Conservation (phyloP, 2,113 vertebrate species). For the Rhodinocichla rosea region DNA sequence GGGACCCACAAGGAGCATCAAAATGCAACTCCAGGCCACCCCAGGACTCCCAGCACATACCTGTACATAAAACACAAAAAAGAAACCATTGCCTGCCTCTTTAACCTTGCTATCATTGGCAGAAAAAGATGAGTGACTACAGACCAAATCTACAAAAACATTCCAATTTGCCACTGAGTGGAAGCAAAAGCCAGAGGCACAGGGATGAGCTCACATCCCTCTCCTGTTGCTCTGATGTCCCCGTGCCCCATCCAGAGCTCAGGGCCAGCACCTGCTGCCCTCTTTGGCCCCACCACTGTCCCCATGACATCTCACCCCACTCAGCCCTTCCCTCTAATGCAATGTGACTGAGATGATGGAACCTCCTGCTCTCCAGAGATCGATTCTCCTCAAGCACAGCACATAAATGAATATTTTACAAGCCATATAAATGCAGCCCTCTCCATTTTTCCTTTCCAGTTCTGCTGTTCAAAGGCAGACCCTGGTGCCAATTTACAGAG, state of each 20-base stretch:
- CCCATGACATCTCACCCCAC: not conserved
- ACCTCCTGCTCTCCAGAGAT: conserved; percentile 23
- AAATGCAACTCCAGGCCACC: not conserved
- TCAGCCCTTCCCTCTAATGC: not conserved
- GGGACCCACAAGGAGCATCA: not conserved
- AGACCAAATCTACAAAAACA: not conserved
- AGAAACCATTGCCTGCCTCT: not conserved
- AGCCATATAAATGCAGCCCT: conserved; percentile 12
- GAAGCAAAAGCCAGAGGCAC: not conserved
- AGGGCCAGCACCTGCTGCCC: not conserved
- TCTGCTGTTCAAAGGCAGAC: not conserved
- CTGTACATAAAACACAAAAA: not conserved
- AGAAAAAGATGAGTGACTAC: not conserved
- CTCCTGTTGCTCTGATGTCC: not conserved
- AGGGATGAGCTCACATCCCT: rapidly evolving
- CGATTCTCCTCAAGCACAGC: not conserved
- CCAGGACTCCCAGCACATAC: not conserved
- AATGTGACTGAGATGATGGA: conserved; percentile 35
- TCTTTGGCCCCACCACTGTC: rapidly evolving
- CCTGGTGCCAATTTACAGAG: not conserved
- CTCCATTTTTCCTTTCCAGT: not conserved
- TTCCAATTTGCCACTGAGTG: not conserved
- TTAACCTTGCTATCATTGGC: not conserved
- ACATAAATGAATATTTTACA: conserved; percentile 54
- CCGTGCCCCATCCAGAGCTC: not conserved